Base-by-base conservation (phyloP, 2,888 invertebrate genomes). In the Andricus curvator region DNA sequence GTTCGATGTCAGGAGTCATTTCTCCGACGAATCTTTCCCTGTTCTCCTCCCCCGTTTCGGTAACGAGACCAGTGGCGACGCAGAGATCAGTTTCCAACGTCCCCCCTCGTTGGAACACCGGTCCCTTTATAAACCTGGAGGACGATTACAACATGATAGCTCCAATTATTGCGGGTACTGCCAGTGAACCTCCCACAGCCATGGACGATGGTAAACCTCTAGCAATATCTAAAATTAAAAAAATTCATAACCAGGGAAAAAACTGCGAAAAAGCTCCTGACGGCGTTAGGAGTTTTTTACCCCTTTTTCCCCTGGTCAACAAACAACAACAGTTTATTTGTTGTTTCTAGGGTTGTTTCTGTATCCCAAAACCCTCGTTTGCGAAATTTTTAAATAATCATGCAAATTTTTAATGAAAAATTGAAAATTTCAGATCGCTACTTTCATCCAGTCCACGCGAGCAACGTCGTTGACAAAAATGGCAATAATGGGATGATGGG, bases 71-170 rank as follows among this genome's bases (percentile, higher is more conserved):
- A 84, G 95, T 96, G 85, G 95, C 96, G 86, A 95, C 96, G 82
- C 95, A 96, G 83, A 95, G 96, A 81, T 88, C 92, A 13, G 92
- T 92, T 48, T 88, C 91, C 41, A 92, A 91, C 82, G 92, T 92
- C 48, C 92, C 92, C 44, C 95, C 94, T 83, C 96, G 98, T 90
- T 98, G 98, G 98, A 97, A 96, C 92, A 95, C 97, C 78, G 94
- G 95, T 70, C 96, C 97, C 78, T 98, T 98, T 94, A 96, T 98
- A 87, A 95, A 96, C 78, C 94, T 98, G 89, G 99, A 99, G 92
- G 98, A 98, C 92, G 98, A 99, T 93, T 98, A 99, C 93, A 97
- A 96, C 92, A 97, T 98, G 95, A 97, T 98, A 94, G 96, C 98
- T 78, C 97, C 95, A 83, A 94, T 95, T 84, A 95, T 95, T 87